Evolutionary conservation across 2,113 vertebrate genomes (phyloP).

Genomic region (Phycodurus eques): DNA sequence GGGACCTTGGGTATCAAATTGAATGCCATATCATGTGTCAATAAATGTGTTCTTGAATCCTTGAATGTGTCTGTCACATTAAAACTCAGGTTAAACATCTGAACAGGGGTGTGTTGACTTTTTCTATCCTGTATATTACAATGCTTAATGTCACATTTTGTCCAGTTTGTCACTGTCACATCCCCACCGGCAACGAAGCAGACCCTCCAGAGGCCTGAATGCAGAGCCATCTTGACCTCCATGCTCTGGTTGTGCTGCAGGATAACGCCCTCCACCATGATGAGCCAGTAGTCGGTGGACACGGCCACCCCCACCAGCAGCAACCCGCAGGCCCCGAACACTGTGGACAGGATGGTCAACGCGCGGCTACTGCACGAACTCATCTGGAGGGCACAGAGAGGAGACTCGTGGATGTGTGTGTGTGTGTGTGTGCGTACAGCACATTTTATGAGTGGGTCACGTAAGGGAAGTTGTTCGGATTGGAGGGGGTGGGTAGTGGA

Average conservation of each 20-base stretch:
- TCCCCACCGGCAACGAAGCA: conserved; percentile 87
- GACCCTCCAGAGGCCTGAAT: conserved; percentile 90
- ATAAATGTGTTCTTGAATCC: too few species aligned
- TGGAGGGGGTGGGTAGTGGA: conserved; percentile 5
- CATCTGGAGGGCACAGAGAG: conserved; percentile 71
- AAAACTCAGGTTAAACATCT: too few species aligned
- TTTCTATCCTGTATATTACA: not conserved
- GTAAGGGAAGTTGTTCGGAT: conserved; percentile 11
- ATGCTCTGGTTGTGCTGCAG: conserved; percentile 89
- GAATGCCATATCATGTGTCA: too few species aligned
- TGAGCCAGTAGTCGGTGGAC: conserved; percentile 93
- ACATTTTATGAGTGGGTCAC: not conserved
- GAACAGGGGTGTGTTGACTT: not conserved
- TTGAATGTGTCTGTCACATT: too few species aligned
- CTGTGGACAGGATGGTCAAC: conserved; percentile 89
- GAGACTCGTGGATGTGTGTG: not conserved
- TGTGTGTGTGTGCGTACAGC: not conserved
- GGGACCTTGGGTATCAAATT: too few species aligned
- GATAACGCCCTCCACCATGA: conserved; percentile 90
- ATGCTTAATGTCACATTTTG: too few species aligned
- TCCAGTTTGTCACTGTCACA: not conserved
- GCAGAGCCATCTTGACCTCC: conserved; percentile 91
- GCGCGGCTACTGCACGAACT: conserved; percentile 90
- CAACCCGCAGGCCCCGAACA: conserved; percentile 87
- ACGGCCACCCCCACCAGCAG: conserved; percentile 90